These are phyloP conservation scores for Drosophila littoralis DNA, from an alignment of 1,140 invertebrate genomes.

Conservation along the genomic window DNA sequence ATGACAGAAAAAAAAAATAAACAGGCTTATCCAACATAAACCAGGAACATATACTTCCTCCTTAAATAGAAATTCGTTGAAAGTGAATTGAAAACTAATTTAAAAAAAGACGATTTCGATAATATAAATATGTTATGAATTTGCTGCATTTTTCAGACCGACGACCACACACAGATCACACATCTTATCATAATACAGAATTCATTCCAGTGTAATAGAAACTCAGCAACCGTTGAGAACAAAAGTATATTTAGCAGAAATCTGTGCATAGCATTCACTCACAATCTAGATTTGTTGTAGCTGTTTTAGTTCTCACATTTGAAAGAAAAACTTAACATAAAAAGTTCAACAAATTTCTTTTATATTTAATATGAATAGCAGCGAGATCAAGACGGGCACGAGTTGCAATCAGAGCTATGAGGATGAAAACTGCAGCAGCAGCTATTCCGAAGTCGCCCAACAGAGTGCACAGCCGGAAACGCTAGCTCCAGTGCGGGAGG, in stretches of 20 bases:
- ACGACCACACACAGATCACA: too few relatives aligned
- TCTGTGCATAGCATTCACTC: slow-evolving; percentile 23
- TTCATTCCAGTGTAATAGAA: neutral
- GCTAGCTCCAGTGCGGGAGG: slow-evolving; percentile 18
- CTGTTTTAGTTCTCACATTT: slow-evolving; percentile 44
- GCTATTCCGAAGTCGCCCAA: slow-evolving; percentile 7
- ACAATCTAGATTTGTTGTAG: slow-evolving; percentile 22
- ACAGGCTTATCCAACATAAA: too few relatives aligned
- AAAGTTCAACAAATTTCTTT: slow-evolving; percentile 21
- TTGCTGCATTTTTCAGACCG: too few relatives aligned
- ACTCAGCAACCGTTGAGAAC: slow-evolving; percentile 29
- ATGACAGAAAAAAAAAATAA: too few relatives aligned
- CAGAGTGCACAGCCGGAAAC: slow-evolving; percentile 2
- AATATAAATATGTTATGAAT: too few relatives aligned
- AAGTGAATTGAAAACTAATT: too few relatives aligned
- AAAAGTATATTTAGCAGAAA: slow-evolving; percentile 1
- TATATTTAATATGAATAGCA: slow-evolving; percentile 35
- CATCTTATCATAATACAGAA: neutral
- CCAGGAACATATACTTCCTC: too few relatives aligned
- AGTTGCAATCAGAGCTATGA: slow-evolving; percentile 18
- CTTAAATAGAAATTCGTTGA: too few relatives aligned
- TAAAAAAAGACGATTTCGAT: too few relatives aligned
- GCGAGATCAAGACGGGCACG: slow-evolving; percentile 15
- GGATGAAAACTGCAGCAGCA: slow-evolving; percentile 36
- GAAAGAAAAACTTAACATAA: slow-evolving; percentile 26